Evolutionary conservation across 2,797 vertebrate genomes (phyloP), one percentile per base, ranked within the genome.

Genomic region (Tarsius wallacei): DNA sequence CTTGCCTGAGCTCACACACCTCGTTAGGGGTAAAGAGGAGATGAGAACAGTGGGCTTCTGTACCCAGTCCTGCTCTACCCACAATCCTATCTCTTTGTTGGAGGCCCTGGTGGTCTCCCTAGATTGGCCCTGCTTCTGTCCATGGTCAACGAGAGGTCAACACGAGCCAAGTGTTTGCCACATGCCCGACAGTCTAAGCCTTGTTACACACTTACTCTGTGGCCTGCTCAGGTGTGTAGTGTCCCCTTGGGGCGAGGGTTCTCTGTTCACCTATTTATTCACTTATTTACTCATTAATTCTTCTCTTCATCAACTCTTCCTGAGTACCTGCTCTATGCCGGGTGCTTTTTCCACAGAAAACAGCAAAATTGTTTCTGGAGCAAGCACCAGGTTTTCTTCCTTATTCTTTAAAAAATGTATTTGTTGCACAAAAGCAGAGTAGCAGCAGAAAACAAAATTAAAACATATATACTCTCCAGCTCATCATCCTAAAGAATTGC

Each of bases 341-440:
- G 53, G 53, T 14, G 5, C 42, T 82, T 66, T 61, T 81, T 19
- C 55, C 10, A n/a, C 51, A 76, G 33, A 81, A 42, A 42, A 42
- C 42, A 51, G 28, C 12, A 61, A n/a, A 57, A 33, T 31, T 10
- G 4, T 68, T 88, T 77, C 68, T 90, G 66, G 5, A 82, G 71
- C 5, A 82, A 82, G 49, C 55, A 63, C 33, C 59, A 64, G 49
- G 24, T 68, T 59, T 78, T 5, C 33, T 51, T 81, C 6, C 71
- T 51, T 61, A n/a, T 87, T 90, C 82, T 87, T 95, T 83, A 28
- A 93, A 59, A 96, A 91, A 68, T 17, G 1, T 49, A 59, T 49
- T 49, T 68, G 73, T 42, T 42, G 42, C 70, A 57, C n/a, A 85
- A 91, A 93, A 87, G 28, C 22, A 33, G n/a, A 19, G 47, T 49